phyloP scores from a whole-genome alignment of 2,888 invertebrate species.

The Philopedon plagiatum region DNA sequence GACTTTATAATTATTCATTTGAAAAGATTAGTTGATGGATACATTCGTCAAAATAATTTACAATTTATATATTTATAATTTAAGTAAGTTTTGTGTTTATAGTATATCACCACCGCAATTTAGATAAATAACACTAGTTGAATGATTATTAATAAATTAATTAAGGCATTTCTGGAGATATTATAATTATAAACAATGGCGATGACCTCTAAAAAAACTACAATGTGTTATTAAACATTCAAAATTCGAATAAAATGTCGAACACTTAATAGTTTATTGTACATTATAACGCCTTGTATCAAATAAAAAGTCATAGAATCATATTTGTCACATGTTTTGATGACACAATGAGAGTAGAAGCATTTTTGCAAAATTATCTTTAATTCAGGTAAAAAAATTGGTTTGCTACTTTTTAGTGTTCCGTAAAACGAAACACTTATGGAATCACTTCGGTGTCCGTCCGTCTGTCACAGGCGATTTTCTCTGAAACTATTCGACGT shows the following conservation, averaged over 20 bases:
- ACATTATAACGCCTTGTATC: too few species aligned
- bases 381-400: too few species aligned
- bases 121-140: conserved; percentile 4
- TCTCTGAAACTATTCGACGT: too few species aligned
- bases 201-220: conserved; percentile 10
- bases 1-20: not conserved
- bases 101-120: not conserved
- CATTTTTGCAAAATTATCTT: too few species aligned
- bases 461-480: too few species aligned
- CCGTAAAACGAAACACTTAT: too few species aligned
- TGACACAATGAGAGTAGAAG: too few species aligned
- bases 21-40: not conserved
- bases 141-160: conserved; percentile 14
- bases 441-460: too few species aligned
- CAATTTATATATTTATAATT: not conserved
- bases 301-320: too few species aligned
- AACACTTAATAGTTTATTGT: conserved; percentile 7
- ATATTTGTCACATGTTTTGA: not conserved
- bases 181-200: conserved; percentile 13
- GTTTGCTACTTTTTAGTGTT: too few species aligned
- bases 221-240: not conserved
- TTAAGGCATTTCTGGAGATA: not conserved
- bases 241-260: not conserved
- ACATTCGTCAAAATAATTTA: not conserved
- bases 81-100: not conserved